Evolutionary conservation across 2,113 vertebrate genomes (phyloP), one percentile per base, ranked within the genome.

Genomic region (Anoura caudifer): DNA sequence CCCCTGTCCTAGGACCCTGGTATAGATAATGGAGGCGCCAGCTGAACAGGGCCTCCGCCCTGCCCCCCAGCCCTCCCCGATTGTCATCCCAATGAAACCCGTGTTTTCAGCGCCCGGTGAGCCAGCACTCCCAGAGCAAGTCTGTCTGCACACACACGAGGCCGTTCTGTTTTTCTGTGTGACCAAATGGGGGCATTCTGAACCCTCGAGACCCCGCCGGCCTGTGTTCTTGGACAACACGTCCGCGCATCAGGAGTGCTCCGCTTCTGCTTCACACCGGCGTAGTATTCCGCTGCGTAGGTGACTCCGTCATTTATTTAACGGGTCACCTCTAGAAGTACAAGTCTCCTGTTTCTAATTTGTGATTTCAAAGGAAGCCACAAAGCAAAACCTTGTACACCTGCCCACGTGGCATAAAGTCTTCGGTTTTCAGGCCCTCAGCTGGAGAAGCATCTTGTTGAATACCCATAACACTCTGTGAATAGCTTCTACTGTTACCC

Each of bases 211-310:
- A 14, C 52, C 24, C 9, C 9, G n/a, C 73, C 0, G 1, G 22
- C 56, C 36, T 7, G 19, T 47, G 52, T 28, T 41, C 76, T 31
- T 0, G 13, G 52, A 10, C 17, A 0, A 59, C 0, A 14, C 3
- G 0, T 16, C 13, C 22, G 43, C 2, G 9, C 8, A 4, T 61
- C 5, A 2, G 19, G 28, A 28, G 38, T 2, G 8, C 13, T 12
- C 2, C 0, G 1, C 6, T 19, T 15, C 28, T 16, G 22, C 31
- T 73, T 13, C 45, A 4, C 0, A 14, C 14, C 43, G 14, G 2
- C 0, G 4, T n/a, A 6, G 26, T 5, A 5, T 6, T 33, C 87
- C 24, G 0, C 5, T 3, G 3, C 15, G 6, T 7, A 0, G 9
- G 17, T 4, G 1, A 12, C 24, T 9, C 16, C 28, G 8, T 28